phyloP scores from a whole-genome alignment of 2,113 vertebrate genomes.

The Cyrtonyx montezumae region DNA sequence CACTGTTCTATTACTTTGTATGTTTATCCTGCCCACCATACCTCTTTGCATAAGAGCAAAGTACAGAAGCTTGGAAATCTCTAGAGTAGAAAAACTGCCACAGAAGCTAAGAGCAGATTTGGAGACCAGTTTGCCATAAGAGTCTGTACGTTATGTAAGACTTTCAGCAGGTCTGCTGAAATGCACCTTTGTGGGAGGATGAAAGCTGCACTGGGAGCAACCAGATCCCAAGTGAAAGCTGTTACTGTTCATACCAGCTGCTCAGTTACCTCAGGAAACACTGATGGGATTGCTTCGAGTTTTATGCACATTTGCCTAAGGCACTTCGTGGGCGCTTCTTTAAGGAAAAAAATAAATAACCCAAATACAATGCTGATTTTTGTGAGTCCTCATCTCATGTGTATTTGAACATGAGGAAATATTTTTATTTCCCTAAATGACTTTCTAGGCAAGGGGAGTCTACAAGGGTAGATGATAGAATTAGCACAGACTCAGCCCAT shows the following conservation, averaged over 20 bases:
- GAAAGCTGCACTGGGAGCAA: constrained; percentile 24
- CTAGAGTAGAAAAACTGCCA: constrained; percentile 42
- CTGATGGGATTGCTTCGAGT: background rate
- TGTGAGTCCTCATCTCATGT: background rate
- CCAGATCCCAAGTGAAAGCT: background rate
- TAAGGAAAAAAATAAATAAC: background rate
- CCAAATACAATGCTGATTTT: background rate
- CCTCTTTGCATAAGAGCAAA: background rate
- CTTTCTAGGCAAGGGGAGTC: background rate
- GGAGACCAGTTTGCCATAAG: background rate
- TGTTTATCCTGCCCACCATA: background rate
- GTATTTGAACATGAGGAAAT: accelerated
- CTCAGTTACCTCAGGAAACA: constrained; percentile 31
- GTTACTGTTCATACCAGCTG: constrained; percentile 54
- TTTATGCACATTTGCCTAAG: constrained; percentile 9
- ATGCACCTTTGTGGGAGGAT: constrained; percentile 30
- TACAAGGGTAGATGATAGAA: background rate
- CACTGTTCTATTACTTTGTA: background rate
- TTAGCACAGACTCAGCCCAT: background rate
- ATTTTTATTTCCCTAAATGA: background rate
- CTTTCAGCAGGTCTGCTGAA: constrained; percentile 47
- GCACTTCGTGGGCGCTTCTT: background rate
- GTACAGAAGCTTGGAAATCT: constrained; percentile 44
- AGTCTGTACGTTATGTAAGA: constrained; percentile 40
- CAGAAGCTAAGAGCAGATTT: constrained; percentile 33